A percentile compares a stretch with the other conserved stretches of the same genome.
phyloP scores from a whole-genome alignment of 2,113 vertebrate genomes.

The Syrrhaptes paradoxus region DNA sequence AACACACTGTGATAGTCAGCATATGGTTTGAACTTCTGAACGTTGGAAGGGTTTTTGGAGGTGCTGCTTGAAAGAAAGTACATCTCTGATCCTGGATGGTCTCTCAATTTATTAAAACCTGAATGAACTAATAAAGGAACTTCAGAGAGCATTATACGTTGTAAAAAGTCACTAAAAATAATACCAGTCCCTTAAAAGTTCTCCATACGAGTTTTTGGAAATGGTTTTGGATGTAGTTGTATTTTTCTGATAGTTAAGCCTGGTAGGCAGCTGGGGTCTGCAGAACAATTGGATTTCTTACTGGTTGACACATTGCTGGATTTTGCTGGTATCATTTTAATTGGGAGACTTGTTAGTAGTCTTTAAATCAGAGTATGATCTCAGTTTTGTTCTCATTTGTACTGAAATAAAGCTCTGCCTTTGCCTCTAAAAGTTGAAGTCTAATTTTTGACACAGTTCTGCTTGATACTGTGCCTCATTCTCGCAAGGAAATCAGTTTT shows the following conservation, averaged over 20 bases:
- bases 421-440: neutral
- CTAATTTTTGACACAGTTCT: neutral
- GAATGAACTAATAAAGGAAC: conserved; percentile 44
- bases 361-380: neutral
- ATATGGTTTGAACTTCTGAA: conserved; percentile 38
- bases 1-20: conserved; percentile 39
- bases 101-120: conserved; percentile 42
- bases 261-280: neutral
- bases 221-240: neutral
- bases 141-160: conserved; percentile 39
- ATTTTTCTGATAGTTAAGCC: neutral
- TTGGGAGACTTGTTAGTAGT: conserved; percentile 25
- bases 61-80: conserved; percentile 17
- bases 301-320: neutral
- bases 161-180: conserved; percentile 28
- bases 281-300: conserved; percentile 42
- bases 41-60: conserved; percentile 7
- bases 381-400: conserved; percentile 16
- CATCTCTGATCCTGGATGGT: conserved; percentile 16
- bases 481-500: neutral
- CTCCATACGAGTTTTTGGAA: neutral
- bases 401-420: neutral
- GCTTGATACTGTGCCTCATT: neutral
- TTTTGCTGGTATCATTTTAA: conserved; percentile 38
- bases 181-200: neutral